Conservation (phyloP, 2,888 invertebrate species). For the Cantharis flavilabris region DNA sequence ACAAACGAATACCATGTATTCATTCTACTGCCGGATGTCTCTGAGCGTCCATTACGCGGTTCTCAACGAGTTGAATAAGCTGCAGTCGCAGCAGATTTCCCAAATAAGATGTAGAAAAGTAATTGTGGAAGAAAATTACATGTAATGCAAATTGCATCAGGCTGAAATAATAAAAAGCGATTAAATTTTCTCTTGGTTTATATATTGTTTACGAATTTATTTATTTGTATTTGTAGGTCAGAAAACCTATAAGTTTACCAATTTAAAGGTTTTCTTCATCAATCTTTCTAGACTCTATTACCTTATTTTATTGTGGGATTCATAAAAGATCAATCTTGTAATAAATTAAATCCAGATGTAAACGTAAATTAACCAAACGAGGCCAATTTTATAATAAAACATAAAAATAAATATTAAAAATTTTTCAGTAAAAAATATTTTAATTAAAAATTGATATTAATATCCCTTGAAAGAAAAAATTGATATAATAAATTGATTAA, state of each 20-base stretch:
- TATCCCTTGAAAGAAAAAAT: background rate
- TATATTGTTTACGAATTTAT: background rate
- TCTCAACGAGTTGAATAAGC: conserved; percentile 19
- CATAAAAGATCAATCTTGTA: background rate
- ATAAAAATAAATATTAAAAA: no score
- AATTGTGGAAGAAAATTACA: conserved; percentile 12
- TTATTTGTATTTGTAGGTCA: background rate
- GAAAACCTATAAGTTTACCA: background rate
- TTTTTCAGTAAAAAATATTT: background rate
- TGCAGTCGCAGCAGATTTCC: conserved; percentile 24
- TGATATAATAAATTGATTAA: no score
- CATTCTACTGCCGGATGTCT: conserved; percentile 25
- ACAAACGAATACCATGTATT: conserved; percentile 12
- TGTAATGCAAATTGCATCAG: conserved; percentile 3
- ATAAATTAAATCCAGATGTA: background rate
- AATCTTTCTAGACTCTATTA: background rate
- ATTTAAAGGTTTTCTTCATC: background rate
- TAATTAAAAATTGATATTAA: background rate
- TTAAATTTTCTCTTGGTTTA: background rate
- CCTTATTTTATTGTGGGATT: background rate
- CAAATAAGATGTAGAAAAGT: conserved; percentile 14
- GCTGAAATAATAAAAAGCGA: background rate
- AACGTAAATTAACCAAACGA: background rate
- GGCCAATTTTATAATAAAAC: no score
- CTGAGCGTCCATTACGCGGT: conserved; percentile 24